These are phyloP conservation scores for Ibycter americanus DNA, from an alignment of 2,797 vertebrate species.

Conservation along the genomic window DNA sequence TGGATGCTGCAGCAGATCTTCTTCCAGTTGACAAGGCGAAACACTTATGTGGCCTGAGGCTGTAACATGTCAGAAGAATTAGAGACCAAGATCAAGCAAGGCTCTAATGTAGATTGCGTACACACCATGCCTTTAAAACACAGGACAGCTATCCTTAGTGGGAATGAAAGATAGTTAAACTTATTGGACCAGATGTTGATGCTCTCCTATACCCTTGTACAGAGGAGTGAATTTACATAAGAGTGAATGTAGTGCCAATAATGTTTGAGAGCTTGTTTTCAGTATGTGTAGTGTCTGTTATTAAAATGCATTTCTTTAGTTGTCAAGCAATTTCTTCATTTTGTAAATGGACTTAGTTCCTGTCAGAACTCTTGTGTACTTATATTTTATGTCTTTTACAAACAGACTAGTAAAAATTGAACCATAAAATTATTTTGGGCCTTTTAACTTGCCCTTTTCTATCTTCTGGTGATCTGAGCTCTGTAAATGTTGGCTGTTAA, in stretches of 20 bases:
- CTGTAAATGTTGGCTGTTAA: neutral
- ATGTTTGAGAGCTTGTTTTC: neutral
- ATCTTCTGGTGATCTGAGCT: neutral
- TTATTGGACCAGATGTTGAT: neutral
- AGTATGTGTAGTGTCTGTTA: neutral
- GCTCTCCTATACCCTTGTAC: neutral
- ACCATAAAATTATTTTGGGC: neutral
- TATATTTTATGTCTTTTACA: neutral
- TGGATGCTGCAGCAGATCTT: neutral
- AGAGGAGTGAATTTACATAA: neutral
- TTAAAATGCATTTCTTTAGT: neutral
- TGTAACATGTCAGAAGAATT: neutral
- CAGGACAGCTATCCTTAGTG: neutral
- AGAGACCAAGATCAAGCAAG: neutral
- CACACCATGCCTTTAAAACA: neutral
- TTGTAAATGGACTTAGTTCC: neutral
- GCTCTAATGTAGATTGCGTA: neutral
- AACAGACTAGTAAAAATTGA: neutral
- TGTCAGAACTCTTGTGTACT: neutral
- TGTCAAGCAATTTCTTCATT: neutral
- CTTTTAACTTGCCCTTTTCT: neutral
- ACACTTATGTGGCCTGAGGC: fast-evolving
- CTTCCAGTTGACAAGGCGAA: fast-evolving
- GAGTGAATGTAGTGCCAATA: neutral
- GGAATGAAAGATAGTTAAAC: neutral